These are phyloP conservation scores for Otolemur garnettii DNA, from an alignment of 2,113 vertebrate genomes.

Conservation along the genomic window DNA sequence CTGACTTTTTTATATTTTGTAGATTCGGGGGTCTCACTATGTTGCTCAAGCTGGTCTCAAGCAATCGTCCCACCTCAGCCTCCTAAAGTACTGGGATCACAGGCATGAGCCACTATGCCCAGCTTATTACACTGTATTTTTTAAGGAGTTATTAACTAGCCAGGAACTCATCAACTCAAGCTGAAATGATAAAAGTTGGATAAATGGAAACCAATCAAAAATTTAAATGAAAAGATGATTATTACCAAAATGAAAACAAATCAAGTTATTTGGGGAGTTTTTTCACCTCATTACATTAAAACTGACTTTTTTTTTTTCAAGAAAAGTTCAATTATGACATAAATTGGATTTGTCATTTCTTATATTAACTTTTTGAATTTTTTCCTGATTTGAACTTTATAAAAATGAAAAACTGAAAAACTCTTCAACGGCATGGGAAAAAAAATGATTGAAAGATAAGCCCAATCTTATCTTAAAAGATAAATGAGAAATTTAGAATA, in stretches of 20 bases:
- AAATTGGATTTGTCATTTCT: not conserved
- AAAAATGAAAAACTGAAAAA: not conserved
- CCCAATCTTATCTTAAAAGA: not conserved
- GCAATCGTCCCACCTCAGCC: too few species aligned
- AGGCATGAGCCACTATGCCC: too few species aligned
- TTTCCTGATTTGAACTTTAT: not conserved
- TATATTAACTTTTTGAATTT: slow-evolving; percentile 17
- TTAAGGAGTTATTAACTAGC: not conserved
- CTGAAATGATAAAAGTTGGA: not conserved
- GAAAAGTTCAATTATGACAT: not conserved
- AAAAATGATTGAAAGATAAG: not conserved
- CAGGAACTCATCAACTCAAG: not conserved
- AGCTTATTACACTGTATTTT: not conserved
- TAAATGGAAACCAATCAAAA: not conserved
- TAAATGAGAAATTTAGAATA: not conserved
- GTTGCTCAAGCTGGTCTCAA: too few species aligned
- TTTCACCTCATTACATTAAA: not conserved
- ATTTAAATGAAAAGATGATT: not conserved
- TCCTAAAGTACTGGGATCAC: too few species aligned
- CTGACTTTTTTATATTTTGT: too few species aligned
- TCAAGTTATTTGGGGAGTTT: not conserved
- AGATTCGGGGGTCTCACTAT: too few species aligned
- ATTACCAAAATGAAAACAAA: slow-evolving; percentile 24
- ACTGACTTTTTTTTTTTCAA: not conserved
- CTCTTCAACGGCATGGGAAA: not conserved